Percentiles rank a stretch among this genome's conserved stretches.
Evolutionary conservation across 2,113 vertebrate genomes (phyloP).

Genomic region (Neogobius melanostomus): DNA sequence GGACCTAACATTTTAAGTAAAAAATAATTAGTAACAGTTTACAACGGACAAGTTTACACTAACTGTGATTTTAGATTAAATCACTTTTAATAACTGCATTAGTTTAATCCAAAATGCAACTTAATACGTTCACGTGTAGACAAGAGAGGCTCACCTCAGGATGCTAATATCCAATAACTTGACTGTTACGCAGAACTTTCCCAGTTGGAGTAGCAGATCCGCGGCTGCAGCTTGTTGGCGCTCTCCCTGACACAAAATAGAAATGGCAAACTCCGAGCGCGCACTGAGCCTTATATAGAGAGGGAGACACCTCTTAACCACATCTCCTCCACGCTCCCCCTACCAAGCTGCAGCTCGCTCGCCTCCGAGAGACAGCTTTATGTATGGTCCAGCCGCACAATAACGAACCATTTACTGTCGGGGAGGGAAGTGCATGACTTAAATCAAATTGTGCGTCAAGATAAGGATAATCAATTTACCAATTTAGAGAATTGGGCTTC

Average conservation of each 20-base stretch:
- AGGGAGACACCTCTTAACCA: constrained; percentile 62
- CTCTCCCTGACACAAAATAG: constrained; percentile 40
- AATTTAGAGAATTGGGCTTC: no score
- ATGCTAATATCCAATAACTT: constrained; percentile 23
- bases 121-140: background rate
- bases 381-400: constrained; percentile 51
- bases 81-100: no score
- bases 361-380: constrained; percentile 33
- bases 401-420: constrained; percentile 24
- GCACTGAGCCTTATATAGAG: constrained; percentile 77
- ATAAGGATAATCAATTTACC: no score
- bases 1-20: no score
- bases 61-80: no score
- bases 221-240: constrained; percentile 45
- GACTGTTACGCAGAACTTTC: background rate
- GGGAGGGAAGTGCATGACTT: constrained; percentile 25
- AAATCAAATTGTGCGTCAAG: no score
- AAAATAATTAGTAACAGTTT: no score
- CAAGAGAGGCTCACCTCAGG: constrained; percentile 75
- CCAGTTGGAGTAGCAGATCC: constrained; percentile 16
- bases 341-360: constrained; percentile 3
- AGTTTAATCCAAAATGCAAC: background rate
- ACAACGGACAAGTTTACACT: no score
- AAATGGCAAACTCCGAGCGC: constrained; percentile 44
- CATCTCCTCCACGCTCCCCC: constrained; percentile 43